Evolutionary conservation across 1,140 invertebrate genomes (phyloP).

Genomic region (Sycobia sp.): DNA sequence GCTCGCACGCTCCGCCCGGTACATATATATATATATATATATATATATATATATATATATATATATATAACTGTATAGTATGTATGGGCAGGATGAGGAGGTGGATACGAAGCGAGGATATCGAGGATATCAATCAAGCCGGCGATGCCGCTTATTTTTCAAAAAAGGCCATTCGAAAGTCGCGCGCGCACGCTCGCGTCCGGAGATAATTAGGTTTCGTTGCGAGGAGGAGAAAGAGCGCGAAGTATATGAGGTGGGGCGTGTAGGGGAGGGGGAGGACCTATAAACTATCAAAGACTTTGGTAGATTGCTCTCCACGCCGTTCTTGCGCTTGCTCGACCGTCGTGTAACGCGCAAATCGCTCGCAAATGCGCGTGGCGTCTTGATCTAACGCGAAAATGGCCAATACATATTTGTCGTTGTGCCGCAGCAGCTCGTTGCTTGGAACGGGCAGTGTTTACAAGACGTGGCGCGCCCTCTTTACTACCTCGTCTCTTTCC

Average conservation of each 20-base stretch:
- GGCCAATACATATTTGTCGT: constrained; percentile 20
- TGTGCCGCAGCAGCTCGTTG: neutral
- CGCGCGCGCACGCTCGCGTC: neutral
- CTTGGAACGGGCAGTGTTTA: too few relatives aligned
- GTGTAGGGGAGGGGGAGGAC: constrained; percentile 5
- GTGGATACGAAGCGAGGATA: constrained; percentile 16
- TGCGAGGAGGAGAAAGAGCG: neutral
- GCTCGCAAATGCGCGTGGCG: too few relatives aligned
- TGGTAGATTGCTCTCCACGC: constrained; percentile 1
- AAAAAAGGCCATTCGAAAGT: constrained; percentile 33
- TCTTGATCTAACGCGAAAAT: too few relatives aligned
- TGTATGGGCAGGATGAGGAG: constrained; percentile 7
- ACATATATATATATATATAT: too few relatives aligned
- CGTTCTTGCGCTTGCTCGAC: neutral
- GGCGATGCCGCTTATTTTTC: constrained; percentile 22
- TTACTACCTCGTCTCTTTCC: too few relatives aligned
- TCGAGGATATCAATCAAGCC: constrained; percentile 36
- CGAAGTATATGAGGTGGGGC: neutral
- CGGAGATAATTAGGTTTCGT: constrained; percentile 34
- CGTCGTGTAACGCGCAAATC: constrained; percentile 15
- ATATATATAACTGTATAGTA: too few relatives aligned
- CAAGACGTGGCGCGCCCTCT: too few relatives aligned
- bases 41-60: too few relatives aligned
- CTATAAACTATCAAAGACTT: constrained; percentile 31
- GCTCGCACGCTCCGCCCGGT: constrained; percentile 18